Base-by-base conservation (phyloP, 1,140 invertebrate genomes). In the Maniola jurtina region DNA sequence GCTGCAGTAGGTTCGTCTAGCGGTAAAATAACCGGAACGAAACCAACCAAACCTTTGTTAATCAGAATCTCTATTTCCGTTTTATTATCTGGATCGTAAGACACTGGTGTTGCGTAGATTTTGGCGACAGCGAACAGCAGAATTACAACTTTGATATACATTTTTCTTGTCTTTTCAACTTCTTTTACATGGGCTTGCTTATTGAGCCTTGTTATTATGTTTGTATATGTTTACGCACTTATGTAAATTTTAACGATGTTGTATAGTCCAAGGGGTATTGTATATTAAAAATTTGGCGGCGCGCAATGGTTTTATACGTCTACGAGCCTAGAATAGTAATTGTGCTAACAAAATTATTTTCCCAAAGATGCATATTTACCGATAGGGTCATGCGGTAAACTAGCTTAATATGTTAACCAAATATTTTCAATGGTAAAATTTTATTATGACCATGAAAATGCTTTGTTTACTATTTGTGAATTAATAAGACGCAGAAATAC, bases 341-440 rank as follows among this genome's bases (percentile, higher is more conserved):
- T 72, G 79, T 84, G 88, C 81, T 90, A 88, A 88, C 63, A 58
- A 76, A 79, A 61, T 72, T 76, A 61, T 72, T 76, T 77, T 78
- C 78, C 77, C 75, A 79, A 88, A 83, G 81, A 76, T 79, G 72
- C 75, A 81, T 25, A 25, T 77, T 80, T 79, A 62, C 59, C 63
- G 52, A 45, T 54, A 40, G 61, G 56, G 61, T 62, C 57, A 62
- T 59, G 59, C 72, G 76, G 42, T 86, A 86, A 87, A 76, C 10
- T 40, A 6, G 45, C 62, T 7, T 86, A 86, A 89, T 77, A 10
- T 47, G 6, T 48, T 63, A 7, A 61, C 52, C 61, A 83, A 88
- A 88, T 81, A 84, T 70, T 73, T 77, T 78, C 84, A 88, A 89
- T 88, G 83, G 73, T 82, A 16, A 86, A 15, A 60, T 82, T 25